These are phyloP conservation scores for Caenorhabditis latens DNA, from an alignment of 1,140 invertebrate species.

Conservation along the genomic window DNA sequence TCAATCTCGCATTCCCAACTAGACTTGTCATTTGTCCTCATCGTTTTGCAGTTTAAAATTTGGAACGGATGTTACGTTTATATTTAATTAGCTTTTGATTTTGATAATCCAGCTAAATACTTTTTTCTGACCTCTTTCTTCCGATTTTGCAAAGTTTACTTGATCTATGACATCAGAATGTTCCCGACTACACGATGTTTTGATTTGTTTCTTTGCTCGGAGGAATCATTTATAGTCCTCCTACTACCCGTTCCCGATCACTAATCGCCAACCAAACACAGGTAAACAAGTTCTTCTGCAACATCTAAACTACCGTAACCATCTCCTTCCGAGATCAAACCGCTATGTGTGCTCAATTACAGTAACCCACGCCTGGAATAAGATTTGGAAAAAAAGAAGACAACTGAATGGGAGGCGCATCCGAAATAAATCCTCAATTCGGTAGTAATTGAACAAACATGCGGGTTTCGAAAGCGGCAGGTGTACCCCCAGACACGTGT, in stretches of 20 bases:
- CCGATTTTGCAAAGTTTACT: background rate
- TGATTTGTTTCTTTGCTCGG: background rate
- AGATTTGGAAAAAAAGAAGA: background rate
- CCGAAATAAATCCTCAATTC: slow-evolving; percentile 10
- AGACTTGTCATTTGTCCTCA: background rate
- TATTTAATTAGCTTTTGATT: slow-evolving; percentile 22
- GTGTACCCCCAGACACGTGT: slow-evolving; percentile 30
- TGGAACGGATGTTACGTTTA: background rate
- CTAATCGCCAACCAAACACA: background rate
- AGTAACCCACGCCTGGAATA: background rate
- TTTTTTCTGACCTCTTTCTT: background rate
- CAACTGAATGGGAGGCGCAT: background rate
- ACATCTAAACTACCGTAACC: slow-evolving; percentile 13
- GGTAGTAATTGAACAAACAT: slow-evolving; percentile 36
- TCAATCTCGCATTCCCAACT: too few relatives aligned
- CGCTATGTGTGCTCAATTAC: slow-evolving; percentile 6
- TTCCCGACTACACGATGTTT: background rate
- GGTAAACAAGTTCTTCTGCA: slow-evolving; percentile 6
- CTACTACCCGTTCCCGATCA: slow-evolving; percentile 4
- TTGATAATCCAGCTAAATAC: background rate
- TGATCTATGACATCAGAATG: slow-evolving; percentile 20
- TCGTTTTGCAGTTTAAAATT: background rate
- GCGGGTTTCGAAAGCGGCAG: background rate
- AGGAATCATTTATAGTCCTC: background rate
- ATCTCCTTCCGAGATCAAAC: background rate